Conservation (phyloP, 53 echinoderm and acorn worm species). For the Echinometra lucunter region DNA sequence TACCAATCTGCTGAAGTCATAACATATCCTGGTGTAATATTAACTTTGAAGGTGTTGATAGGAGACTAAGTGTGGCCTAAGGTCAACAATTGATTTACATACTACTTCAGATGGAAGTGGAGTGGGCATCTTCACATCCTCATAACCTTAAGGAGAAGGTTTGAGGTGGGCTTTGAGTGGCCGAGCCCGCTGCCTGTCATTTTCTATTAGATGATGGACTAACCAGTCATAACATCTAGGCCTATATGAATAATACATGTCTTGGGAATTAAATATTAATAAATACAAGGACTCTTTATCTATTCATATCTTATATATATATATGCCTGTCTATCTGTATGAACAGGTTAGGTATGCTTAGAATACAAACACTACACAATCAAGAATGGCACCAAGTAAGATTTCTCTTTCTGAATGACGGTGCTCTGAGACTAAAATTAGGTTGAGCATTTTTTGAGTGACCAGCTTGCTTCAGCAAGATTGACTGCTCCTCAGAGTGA, state of each 20-base stretch:
- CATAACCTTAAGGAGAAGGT: not conserved
- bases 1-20: not conserved
- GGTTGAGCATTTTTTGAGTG: too few relatives aligned
- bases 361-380: not conserved
- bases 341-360: not conserved
- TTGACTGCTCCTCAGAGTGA: too few relatives aligned
- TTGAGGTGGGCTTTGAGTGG: constrained; percentile 34
- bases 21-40: not conserved
- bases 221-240: not conserved
- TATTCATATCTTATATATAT: not conserved
- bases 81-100: constrained; percentile 52
- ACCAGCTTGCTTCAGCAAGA: too few relatives aligned
- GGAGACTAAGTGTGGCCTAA: not conserved
- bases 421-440: too few relatives aligned
- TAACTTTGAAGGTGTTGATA: not conserved
- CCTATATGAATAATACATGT: constrained; percentile 6
- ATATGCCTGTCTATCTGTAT: not conserved
- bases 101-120: not conserved
- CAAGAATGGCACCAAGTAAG: not conserved
- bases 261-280: not conserved
- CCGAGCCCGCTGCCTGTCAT: not conserved
- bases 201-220: not conserved
- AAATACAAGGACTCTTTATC: not conserved
- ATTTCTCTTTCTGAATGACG: too few relatives aligned
- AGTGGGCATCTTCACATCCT: constrained; percentile 14